Percentiles rank a stretch among this genome's conserved stretches.
Evolutionary conservation across 1,140 invertebrate genomes (phyloP).

Genomic region (Nephila pilipes): DNA sequence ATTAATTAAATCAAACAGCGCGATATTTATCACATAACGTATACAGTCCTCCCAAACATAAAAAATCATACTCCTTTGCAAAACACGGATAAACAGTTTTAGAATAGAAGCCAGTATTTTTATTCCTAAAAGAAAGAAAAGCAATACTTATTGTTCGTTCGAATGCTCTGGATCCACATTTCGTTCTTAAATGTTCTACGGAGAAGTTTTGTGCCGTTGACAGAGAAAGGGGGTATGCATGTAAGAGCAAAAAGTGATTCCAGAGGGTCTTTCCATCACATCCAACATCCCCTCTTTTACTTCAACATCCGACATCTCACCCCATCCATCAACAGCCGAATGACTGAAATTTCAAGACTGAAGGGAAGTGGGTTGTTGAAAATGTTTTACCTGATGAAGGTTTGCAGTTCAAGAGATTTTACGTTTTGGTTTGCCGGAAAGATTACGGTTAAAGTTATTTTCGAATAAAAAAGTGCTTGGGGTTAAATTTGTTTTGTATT

Average conservation of each 20-base stretch:
- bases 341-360: neutral
- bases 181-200: neutral
- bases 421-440: neutral
- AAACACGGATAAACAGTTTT: no score
- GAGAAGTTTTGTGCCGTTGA: neutral
- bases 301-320: neutral
- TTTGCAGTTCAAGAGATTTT: neutral
- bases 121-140: neutral
- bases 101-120: no score
- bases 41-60: no score
- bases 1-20: no score
- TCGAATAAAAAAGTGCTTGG: neutral
- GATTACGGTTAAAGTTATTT: neutral
- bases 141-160: neutral
- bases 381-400: neutral
- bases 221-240: neutral
- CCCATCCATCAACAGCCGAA: neutral
- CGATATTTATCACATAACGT: no score
- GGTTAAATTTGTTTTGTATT: neutral
- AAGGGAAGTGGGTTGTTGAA: neutral
- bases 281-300: neutral
- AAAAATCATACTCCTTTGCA: no score
- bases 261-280: conserved; percentile 22
- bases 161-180: neutral
- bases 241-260: neutral